Base-by-base conservation (phyloP, 2,888 invertebrate genomes). In the Eupithecia insigniata region DNA sequence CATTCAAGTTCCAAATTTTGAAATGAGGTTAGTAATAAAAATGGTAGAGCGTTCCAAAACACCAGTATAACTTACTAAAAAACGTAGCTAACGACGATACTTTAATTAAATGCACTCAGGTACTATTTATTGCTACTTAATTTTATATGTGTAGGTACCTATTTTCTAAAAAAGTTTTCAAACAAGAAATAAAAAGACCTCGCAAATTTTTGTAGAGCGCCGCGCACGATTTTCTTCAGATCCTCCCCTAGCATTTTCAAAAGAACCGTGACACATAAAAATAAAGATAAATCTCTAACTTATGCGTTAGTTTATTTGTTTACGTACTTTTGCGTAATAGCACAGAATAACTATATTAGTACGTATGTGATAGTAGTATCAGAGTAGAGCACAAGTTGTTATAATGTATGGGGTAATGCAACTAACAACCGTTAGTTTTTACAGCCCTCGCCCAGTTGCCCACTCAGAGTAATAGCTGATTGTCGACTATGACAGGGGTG, bases 401-500 rank as follows among this genome's bases (percentile, higher is more conserved):
- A 73, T 79, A 79, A 77, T 77, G 76, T 74, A 68, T 74, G 76
- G 73, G 72, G 72, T 78, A 76, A 76, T 80, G 80, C 79, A 80
- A 77, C 72, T 76, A 79, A 76, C 76, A 70, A 68, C 69, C 73
- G 72, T 79, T 79, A 83, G 80, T 85, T 85, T 86, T 86, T 83
- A 85, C 85, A 81, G 78, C 85, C 82, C 81, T 83, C 83, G 83
- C 77, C 72, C 78, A 78, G 82, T 81, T 77, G 75, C 73, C 76
- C 74, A 72, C 78, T 77, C 76, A 68, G 74, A 69, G 70, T 81
- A 83, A 83, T 83, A 78, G 72, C 73, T 69, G 71, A 76, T 75
- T 75, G 77, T 74, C 75, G 75, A 73, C 72, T 39, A 66, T 55
- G 51, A 4, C 75, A 77, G 78, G 58, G 70, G 0, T 66, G 75